phyloP scores from a whole-genome alignment of 2,797 vertebrate species.

The Gallinago nigripennis region DNA sequence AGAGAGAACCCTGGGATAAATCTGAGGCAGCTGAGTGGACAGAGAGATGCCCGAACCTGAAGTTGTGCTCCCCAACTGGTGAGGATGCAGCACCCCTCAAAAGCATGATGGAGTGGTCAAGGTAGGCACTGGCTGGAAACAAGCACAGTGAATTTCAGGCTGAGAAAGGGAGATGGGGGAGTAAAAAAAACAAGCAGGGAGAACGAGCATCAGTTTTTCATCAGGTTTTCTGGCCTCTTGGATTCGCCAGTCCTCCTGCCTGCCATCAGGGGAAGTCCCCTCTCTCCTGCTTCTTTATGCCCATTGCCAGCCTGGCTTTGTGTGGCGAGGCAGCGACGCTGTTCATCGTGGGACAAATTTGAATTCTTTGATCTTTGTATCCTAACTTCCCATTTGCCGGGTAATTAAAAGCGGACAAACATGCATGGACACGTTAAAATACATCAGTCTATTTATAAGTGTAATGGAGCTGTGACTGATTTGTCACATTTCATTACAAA shows the following conservation, averaged over 20 bases:
- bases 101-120: background rate
- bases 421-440: background rate
- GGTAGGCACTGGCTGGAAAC: background rate
- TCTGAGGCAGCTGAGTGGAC: background rate
- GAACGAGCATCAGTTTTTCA: background rate
- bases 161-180: background rate
- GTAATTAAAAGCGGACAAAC: constrained; percentile 3
- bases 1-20: background rate
- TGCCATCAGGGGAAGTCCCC: background rate
- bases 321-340: rapidly evolving
- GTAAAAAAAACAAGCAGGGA: background rate
- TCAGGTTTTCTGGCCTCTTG: background rate
- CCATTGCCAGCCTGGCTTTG: background rate
- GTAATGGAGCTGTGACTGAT: constrained; percentile 36
- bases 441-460: background rate
- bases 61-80: background rate
- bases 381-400: background rate
- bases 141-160: background rate
- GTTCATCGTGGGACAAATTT: background rate
- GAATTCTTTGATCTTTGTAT: background rate
- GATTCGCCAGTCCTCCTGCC: background rate
- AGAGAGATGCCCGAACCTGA: background rate
- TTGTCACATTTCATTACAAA: constrained; percentile 26
- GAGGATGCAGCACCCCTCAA: background rate
- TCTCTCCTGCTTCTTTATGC: background rate